Percentiles rank a stretch among this genome's conserved stretches.
Conservation (phyloP, 37 sponge, comb jelly and placozoan genomes). For the Sycon ciliatum region DNA sequence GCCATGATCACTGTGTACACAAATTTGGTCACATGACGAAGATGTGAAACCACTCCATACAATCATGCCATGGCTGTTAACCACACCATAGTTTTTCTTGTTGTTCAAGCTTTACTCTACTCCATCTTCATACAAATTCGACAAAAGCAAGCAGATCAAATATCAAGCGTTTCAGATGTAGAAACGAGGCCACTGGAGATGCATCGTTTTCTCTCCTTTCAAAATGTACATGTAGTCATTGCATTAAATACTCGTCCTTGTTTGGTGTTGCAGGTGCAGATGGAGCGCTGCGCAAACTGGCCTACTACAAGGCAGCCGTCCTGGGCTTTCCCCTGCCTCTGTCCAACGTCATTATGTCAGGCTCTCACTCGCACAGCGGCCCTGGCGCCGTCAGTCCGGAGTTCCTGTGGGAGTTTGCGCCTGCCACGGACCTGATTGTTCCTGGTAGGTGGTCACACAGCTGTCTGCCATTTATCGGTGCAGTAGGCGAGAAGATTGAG, state of each 20-base stretch:
- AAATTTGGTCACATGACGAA: too few relatives aligned
- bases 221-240: background rate
- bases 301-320: slow-evolving; percentile 26
- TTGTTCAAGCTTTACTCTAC: too few relatives aligned
- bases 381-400: slow-evolving; percentile 31
- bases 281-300: slow-evolving; percentile 25
- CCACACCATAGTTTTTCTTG: too few relatives aligned
- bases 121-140: too few relatives aligned
- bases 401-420: slow-evolving; percentile 34
- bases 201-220: background rate
- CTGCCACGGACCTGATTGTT: slow-evolving; percentile 30
- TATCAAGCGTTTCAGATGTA: too few relatives aligned
- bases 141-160: too few relatives aligned
- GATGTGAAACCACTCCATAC: too few relatives aligned
- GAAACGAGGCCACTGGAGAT: too few relatives aligned
- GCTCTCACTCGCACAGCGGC: slow-evolving; percentile 39
- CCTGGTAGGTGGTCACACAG: slow-evolving; percentile 14
- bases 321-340: slow-evolving; percentile 17
- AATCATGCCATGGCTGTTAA: too few relatives aligned
- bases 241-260: too few relatives aligned
- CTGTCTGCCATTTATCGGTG: background rate
- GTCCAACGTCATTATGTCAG: slow-evolving; percentile 17
- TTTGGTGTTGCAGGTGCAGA: slow-evolving; percentile 13
- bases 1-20: too few relatives aligned
- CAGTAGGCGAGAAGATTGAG: too few relatives aligned